A percentile compares a stretch with the other conserved stretches of the same genome.
Evolutionary conservation across 2,113 vertebrate species (phyloP).

Genomic region (Malurus alboscapulatus): DNA sequence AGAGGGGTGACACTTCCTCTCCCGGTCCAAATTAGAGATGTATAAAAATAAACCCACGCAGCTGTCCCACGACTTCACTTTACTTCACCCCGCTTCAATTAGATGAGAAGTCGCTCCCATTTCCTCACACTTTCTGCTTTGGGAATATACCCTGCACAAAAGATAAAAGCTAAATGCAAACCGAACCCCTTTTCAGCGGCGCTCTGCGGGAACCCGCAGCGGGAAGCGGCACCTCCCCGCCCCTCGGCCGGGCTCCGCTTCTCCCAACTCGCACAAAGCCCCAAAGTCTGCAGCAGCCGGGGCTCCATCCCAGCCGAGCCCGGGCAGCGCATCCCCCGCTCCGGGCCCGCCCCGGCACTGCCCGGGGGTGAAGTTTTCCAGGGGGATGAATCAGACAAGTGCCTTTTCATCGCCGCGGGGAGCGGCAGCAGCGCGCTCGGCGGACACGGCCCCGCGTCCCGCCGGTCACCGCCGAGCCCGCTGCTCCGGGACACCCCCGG

Average conservation of each 20-base stretch:
- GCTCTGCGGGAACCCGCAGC: background rate
- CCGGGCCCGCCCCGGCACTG: background rate
- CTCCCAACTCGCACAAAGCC: background rate
- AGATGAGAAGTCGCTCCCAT: background rate
- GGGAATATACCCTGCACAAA: background rate
- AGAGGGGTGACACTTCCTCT: slow-evolving; percentile 18
- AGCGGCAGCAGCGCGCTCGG: background rate
- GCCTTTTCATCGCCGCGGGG: background rate
- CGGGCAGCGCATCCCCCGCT: background rate
- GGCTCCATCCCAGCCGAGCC: background rate
- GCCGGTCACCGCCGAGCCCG: background rate
- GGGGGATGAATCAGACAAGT: background rate
- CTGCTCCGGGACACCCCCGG: background rate
- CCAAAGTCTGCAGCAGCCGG: rapidly evolving
- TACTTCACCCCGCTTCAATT: background rate
- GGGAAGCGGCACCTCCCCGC: background rate
- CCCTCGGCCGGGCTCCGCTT: background rate
- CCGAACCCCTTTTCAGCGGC: background rate
- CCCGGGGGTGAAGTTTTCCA: background rate
- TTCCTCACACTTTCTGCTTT: background rate
- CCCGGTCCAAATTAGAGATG: background rate
- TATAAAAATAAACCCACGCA: background rate
- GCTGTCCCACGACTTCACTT: background rate
- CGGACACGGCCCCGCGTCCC: background rate
- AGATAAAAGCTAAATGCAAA: background rate